Percentiles rank a stretch among this genome's conserved stretches.
Evolutionary conservation across 2,113 vertebrate genomes (phyloP).

Genomic region (Petaurus breviceps): DNA sequence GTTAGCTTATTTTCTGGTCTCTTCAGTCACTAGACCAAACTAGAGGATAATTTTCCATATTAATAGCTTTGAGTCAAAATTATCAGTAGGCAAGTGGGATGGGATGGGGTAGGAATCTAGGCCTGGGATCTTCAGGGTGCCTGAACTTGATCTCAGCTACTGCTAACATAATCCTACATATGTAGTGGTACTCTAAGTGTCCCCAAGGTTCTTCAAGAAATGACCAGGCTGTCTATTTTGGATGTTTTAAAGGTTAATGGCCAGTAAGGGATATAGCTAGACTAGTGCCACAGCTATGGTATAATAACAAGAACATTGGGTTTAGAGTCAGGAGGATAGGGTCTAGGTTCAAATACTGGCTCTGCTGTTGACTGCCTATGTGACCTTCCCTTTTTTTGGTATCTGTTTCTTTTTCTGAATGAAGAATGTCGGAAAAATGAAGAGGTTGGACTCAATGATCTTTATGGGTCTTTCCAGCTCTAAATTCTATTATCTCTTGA

Average conservation of each 20-base stretch:
- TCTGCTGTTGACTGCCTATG: neutral
- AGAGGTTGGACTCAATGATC: neutral
- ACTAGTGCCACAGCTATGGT: neutral
- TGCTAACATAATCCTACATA: neutral
- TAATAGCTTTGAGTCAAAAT: neutral
- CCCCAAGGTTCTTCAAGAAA: neutral
- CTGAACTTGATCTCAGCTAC: neutral
- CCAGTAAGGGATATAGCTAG: neutral
- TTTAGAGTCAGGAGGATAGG: neutral
- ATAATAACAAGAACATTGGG: neutral
- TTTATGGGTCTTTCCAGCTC: neutral
- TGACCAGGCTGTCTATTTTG: neutral
- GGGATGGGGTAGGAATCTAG: neutral
- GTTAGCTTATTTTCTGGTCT: neutral
- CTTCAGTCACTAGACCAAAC: neutral
- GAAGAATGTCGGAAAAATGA: too few species aligned
- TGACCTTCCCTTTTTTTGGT: neutral
- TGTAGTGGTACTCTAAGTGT: neutral
- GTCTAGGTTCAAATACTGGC: neutral
- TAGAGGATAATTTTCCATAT: neutral
- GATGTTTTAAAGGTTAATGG: neutral
- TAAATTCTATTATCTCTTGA: neutral
- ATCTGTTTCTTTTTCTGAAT: neutral
- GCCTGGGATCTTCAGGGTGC: neutral
- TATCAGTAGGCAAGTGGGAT: neutral